A percentile compares a stretch with the other conserved stretches of the same genome.
Evolutionary conservation across 2,797 vertebrate genomes (phyloP).

Genomic region (Apogon hyalosoma): DNA sequence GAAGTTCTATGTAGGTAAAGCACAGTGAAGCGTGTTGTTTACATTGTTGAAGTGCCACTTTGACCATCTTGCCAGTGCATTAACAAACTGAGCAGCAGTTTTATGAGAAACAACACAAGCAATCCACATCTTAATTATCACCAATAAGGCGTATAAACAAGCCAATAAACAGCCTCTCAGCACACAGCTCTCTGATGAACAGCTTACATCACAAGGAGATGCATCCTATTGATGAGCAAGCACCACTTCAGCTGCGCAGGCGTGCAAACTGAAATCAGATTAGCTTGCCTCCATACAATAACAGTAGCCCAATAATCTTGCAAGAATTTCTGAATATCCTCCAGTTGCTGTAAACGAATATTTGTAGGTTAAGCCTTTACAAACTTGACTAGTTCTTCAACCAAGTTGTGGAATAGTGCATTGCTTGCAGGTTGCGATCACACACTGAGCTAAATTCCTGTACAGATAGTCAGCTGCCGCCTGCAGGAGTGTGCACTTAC

Average conservation of each 20-base stretch:
- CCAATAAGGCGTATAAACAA: background rate
- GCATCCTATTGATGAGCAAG: constrained; percentile 37
- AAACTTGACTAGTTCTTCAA: background rate
- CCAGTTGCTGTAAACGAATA: background rate
- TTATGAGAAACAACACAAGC: background rate
- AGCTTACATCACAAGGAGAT: constrained; percentile 37
- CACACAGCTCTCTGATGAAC: constrained; percentile 21
- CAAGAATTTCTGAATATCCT: background rate
- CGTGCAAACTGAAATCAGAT: constrained; percentile 50
- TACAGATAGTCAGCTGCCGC: constrained; percentile 35
- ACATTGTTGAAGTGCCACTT: no score
- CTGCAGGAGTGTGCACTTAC: constrained; percentile 32
- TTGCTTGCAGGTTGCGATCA: constrained; percentile 5
- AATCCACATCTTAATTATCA: background rate
- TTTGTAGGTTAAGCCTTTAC: background rate
- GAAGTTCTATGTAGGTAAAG: no score
- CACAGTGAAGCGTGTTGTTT: no score
- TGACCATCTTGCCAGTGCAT: background rate
- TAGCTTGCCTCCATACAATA: constrained; percentile 29
- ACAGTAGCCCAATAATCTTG: constrained; percentile 26
- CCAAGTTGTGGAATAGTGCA: background rate
- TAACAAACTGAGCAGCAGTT: background rate
- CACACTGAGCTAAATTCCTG: constrained; percentile 33
- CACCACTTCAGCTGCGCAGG: constrained; percentile 54
- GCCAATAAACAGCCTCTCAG: constrained; percentile 9